Base-by-base conservation (phyloP, 2,888 invertebrate genomes). In the Physocephala rufipes region DNA sequence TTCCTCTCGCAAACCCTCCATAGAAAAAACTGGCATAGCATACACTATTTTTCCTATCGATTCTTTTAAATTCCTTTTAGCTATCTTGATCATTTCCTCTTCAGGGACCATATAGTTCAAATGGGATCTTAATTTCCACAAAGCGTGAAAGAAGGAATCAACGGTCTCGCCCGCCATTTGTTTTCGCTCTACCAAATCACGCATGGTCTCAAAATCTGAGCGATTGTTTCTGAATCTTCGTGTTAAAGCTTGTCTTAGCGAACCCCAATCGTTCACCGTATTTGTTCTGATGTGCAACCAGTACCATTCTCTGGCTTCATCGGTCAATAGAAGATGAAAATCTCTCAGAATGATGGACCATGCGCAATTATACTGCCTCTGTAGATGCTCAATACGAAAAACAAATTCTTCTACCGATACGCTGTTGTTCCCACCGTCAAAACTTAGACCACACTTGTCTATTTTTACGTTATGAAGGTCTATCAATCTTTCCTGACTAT, bases 371-470 rank as follows among this genome's bases (percentile, higher is more conserved):
- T 73, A 64, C 1, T 65, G 59, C 0, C 7, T 15, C 13, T 67
- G 66, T n/a, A 72, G 28, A 58, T 66, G 53, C 28, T 69, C 72
- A 1, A 72, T 1, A 13, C 72, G 49, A 13, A 69, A 69, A 0
- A 72, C 21, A n/a, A 72, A 72, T n/a, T 72, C 72, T 0, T 72
- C 72, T 0, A 65, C 64, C 0, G 61, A n/a, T 7, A 67, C 2
- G 0, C 3, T 36, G 3, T 51, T 47, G 0, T 49, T 12, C 2
- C 36, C 19, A 2, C 72, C 65, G 26, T 59, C 59, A 19, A 68
- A 69, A 16, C 26, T 26, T 16, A 72, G 0, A 0, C 65, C 72
- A 49, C 63, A 69, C 13, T 65, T 68, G 16, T 65, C 72, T 1
- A 71, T 26, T 28, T 43, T 62, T 12, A 62, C 36, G 9, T 9